These are phyloP conservation scores for Salvator merianae DNA, from an alignment of 2,113 vertebrate species.

Conservation along the genomic window DNA sequence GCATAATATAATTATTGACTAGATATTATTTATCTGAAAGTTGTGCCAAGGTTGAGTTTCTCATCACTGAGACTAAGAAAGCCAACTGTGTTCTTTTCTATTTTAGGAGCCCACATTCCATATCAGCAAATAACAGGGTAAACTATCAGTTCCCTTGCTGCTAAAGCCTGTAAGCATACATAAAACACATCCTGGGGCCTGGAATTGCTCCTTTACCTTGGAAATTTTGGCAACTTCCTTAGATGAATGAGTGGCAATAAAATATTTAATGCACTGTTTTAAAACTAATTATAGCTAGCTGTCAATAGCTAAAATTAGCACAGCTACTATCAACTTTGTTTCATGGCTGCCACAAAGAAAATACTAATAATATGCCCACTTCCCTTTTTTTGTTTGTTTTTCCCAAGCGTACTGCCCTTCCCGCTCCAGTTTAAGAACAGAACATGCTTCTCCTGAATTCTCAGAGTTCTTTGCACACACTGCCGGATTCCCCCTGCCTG, in stretches of 20 bases:
- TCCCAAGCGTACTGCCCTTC: too few species aligned
- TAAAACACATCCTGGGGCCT: background rate
- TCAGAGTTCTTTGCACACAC: too few species aligned
- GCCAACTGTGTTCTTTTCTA: background rate
- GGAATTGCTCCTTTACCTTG: rapidly evolving
- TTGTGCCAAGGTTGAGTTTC: conserved; percentile 12
- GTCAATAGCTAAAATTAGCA: background rate
- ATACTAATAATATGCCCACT: background rate
- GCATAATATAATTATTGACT: conserved; percentile 46
- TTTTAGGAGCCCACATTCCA: rapidly evolving
- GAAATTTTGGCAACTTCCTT: background rate
- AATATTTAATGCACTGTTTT: background rate
- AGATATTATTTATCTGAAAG: conserved; percentile 43
- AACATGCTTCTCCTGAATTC: too few species aligned
- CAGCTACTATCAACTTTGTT: background rate
- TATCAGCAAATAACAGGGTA: rapidly evolving
- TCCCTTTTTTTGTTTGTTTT: too few species aligned
- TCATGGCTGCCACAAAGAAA: background rate
- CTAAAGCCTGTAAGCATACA: rapidly evolving
- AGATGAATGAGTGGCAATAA: background rate
- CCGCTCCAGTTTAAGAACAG: too few species aligned
- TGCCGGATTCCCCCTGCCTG: too few species aligned
- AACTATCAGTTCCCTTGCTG: rapidly evolving
- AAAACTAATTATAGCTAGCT: background rate
- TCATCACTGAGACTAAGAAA: background rate